These are phyloP conservation scores for Drosophila kepulauana DNA, from an alignment of 1,140 invertebrate species.

Conservation along the genomic window DNA sequence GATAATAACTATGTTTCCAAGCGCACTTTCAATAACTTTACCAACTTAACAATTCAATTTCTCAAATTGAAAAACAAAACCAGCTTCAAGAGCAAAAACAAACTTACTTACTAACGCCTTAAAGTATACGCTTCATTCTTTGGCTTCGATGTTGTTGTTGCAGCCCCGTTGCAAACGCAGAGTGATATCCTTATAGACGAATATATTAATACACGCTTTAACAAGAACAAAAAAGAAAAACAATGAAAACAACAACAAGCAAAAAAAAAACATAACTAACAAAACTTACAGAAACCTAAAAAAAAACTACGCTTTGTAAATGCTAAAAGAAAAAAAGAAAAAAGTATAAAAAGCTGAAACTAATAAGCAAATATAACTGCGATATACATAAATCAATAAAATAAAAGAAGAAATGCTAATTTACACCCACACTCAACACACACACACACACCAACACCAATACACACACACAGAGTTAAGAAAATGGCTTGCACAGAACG, in stretches of 20 bases:
- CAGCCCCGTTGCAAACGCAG: slow-evolving; percentile 46
- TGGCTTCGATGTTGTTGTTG: slow-evolving; percentile 76
- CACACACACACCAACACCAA: slow-evolving; percentile 46
- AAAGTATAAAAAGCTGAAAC: slow-evolving; percentile 54
- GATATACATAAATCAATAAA: slow-evolving; percentile 53
- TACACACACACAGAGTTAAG: slow-evolving; percentile 30
- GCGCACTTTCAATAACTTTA: slow-evolving; percentile 41
- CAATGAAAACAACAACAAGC: slow-evolving; percentile 43
- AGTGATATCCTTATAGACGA: slow-evolving; percentile 82
- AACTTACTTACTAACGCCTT: slow-evolving; percentile 59
- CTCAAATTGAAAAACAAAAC: slow-evolving; percentile 8
- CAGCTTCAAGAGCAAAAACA: slow-evolving; percentile 10
- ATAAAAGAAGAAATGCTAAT: slow-evolving; percentile 49
- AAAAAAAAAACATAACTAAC: slow-evolving; percentile 25
- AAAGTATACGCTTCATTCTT: slow-evolving; percentile 72
- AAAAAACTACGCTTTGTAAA: slow-evolving; percentile 72
- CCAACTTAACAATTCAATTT: slow-evolving; percentile 2
- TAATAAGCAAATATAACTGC: slow-evolving; percentile 52
- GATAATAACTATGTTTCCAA: slow-evolving; percentile 17
- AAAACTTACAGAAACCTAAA: slow-evolving; percentile 28
- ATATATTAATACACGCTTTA: slow-evolving; percentile 84
- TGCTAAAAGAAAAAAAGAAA: slow-evolving; percentile 64
- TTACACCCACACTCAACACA: slow-evolving; percentile 32
- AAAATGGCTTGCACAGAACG: slow-evolving; percentile 77
- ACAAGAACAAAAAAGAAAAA: slow-evolving; percentile 22